phyloP scores from a whole-genome alignment of 64 coral and sea anemone genomes.

The Pachyseris speciosa region DNA sequence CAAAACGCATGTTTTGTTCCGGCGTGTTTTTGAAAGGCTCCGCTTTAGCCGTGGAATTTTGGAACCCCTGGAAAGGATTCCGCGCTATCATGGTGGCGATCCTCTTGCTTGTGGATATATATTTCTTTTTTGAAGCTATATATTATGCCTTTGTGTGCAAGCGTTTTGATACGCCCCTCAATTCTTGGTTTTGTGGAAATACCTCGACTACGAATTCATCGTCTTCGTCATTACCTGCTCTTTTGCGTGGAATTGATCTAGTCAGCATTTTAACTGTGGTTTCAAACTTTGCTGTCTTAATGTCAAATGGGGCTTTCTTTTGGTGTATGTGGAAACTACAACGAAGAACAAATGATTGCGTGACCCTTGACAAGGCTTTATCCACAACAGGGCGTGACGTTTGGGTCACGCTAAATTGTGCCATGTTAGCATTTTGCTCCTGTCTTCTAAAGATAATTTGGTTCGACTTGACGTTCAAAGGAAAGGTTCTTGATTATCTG shows the following conservation, averaged over 20 bases:
- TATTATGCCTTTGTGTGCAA: conserved; percentile 50
- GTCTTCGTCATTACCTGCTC: neutral
- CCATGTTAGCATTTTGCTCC: conserved; percentile 25
- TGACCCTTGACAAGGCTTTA: conserved; percentile 29
- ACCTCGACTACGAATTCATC: neutral
- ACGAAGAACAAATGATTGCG: neutral
- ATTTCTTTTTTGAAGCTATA: conserved; percentile 38
- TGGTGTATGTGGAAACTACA: conserved; percentile 56
- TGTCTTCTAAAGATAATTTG: conserved; percentile 26
- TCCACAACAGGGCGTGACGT: neutral
- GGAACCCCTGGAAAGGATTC: conserved; percentile 55
- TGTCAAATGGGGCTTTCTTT: conserved; percentile 67
- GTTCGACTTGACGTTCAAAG: neutral
- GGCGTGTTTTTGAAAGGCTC: conserved; percentile 39
- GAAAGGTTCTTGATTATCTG: neutral
- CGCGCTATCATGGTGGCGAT: conserved; percentile 56
- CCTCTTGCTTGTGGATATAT: conserved; percentile 55
- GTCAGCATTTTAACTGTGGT: conserved; percentile 16
- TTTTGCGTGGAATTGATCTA: conserved; percentile 16
- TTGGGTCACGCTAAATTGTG: conserved; percentile 57
- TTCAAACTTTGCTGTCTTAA: conserved; percentile 16
- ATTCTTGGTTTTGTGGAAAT: conserved; percentile 52
- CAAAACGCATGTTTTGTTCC: conserved; percentile 16
- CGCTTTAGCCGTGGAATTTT: conserved; percentile 21
- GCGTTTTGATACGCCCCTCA: conserved; percentile 16